Conservation (phyloP, 1,140 invertebrate species). For the Batillaria attramentaria region DNA sequence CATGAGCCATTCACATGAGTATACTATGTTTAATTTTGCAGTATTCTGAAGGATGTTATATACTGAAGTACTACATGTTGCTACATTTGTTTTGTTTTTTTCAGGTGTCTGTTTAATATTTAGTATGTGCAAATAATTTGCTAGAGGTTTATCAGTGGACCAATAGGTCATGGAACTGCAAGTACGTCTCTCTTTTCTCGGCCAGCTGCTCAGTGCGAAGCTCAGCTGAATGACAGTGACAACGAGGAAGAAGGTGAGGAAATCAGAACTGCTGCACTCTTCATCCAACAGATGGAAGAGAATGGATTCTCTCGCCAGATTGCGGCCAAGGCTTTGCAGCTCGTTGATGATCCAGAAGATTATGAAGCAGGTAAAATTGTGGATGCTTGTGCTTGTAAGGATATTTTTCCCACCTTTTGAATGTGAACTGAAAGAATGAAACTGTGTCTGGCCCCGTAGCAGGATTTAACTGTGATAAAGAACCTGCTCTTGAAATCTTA, state of each 20-base stretch:
- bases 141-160: not conserved
- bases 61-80: not conserved
- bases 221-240: not conserved
- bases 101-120: not conserved
- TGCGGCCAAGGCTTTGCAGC: slow-evolving; percentile 21
- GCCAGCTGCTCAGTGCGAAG: not conserved
- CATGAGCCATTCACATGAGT: not conserved
- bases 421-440: too few relatives aligned
- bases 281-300: slow-evolving; percentile 38
- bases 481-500: too few relatives aligned
- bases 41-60: not conserved
- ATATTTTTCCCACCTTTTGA: too few relatives aligned
- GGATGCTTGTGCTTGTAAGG: too few relatives aligned
- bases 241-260: not conserved
- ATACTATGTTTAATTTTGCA: not conserved
- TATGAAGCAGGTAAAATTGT: slow-evolving; percentile 21
- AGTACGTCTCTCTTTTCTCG: not conserved
- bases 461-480: too few relatives aligned
- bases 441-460: too few relatives aligned
- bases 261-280: not conserved
- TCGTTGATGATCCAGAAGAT: slow-evolving; percentile 21
- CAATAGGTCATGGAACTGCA: not conserved
- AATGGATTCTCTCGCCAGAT: slow-evolving; percentile 27
- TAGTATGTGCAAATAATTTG: not conserved
- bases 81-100: not conserved